Evolutionary conservation across 2,797 vertebrate species (phyloP).

Genomic region (Aselliscus stoliczkanus): DNA sequence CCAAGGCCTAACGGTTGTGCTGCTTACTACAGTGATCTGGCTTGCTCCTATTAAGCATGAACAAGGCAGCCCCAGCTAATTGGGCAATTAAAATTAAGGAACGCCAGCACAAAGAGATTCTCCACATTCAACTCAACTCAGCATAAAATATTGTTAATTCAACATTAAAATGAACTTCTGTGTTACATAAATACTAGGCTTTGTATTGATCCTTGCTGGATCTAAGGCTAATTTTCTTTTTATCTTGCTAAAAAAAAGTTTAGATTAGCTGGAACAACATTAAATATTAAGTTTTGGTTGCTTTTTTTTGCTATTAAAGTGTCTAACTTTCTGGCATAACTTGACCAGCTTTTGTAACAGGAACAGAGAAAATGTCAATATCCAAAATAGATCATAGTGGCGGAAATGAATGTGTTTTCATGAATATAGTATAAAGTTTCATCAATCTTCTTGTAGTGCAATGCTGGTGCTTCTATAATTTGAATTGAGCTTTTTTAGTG

Average conservation of each 20-base stretch:
- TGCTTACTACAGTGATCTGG: conserved; percentile 63
- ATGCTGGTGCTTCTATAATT: background rate
- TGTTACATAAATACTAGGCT: background rate
- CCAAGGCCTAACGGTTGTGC: background rate
- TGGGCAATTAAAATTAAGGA: conserved; percentile 76
- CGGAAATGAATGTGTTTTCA: background rate
- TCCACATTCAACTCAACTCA: conserved; percentile 45
- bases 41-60: conserved; percentile 51
- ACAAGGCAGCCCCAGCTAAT: conserved; percentile 55
- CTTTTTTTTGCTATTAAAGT: background rate
- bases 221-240: background rate
- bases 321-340: background rate
- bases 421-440: background rate
- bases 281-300: background rate
- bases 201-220: conserved; percentile 11
- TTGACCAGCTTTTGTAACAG: background rate
- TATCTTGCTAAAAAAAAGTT: background rate
- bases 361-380: background rate
- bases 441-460: background rate
- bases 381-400: background rate
- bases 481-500: background rate
- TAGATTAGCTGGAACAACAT: background rate
- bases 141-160: conserved; percentile 67
- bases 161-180: conserved; percentile 43
- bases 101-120: conserved; percentile 56